Base-by-base conservation (phyloP, 2,113 vertebrate species). In the Elaphurus davidianus region DNA sequence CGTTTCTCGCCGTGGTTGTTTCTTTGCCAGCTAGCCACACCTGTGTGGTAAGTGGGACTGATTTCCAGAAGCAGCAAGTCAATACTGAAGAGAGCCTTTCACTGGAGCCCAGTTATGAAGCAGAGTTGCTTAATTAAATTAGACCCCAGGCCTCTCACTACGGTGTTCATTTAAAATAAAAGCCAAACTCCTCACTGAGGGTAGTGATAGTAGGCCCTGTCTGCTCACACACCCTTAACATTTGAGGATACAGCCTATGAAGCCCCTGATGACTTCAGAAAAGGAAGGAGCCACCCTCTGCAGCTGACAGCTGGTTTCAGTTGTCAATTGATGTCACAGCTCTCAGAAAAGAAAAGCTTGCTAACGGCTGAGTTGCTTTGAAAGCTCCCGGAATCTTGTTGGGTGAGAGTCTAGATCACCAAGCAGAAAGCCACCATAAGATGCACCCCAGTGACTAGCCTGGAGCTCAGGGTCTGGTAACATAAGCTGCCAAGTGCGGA, bases 351-450 rank as follows among this genome's bases (percentile, higher is more conserved):
- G 86, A 87, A 89, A 93, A 36, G 45, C 14, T 87, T 85, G n/a
- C 17, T 82, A 33, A 27, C 8, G 25, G 15, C 62, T 19, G 25
- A 6, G 64, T 47, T 81, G 45, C 62, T 95, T 90, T 91, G 82
- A 96, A 97, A 96, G 23, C 43, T 78, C 55, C 30, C 60, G 87
- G 95, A 82, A 93, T 81, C 83, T 92, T 55, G 25, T 90, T 76
- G 21, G 64, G 50, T 43, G 23, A 87, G 47, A 93, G 62, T 89
- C 79, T n/a, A 47, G 84, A 55, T 47, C 19, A 7, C 57, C 64
- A 43, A 7, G 30, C 90, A 83, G 92, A 96, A 98, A 96, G 50
- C 76, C 92, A 92, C 71, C 62, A 27, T 6, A 33, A 59, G 30
- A 55, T 30, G 19, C 0, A 40, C 19, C 36, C 7, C 10, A n/a